Evolutionary conservation across 2,113 vertebrate genomes (phyloP).

Genomic region (Empidonax alnorum): DNA sequence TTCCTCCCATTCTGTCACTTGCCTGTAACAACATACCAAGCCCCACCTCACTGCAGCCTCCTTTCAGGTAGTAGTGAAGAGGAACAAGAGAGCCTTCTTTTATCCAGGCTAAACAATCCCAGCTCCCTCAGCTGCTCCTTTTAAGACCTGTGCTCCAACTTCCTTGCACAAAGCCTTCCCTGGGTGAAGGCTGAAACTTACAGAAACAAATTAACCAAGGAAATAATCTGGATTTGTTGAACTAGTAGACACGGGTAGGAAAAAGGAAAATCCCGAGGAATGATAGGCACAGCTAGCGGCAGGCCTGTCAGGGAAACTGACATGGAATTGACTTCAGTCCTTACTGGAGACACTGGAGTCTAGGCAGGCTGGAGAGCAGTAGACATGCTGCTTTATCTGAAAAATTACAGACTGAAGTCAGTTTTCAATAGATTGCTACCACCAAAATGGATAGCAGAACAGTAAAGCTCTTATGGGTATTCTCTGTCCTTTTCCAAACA

Average conservation of each 20-base stretch:
- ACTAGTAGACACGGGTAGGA: background rate
- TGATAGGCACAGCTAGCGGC: background rate
- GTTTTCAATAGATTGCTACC: background rate
- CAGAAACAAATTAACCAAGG: background rate
- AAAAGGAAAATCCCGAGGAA: background rate
- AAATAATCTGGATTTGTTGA: background rate
- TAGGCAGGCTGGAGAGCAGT: background rate
- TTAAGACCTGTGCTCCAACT: background rate
- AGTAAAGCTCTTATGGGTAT: background rate
- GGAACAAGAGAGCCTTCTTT: rapidly evolving
- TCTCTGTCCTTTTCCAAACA: background rate
- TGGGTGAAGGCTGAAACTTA: background rate
- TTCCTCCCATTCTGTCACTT: background rate
- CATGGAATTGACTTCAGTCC: background rate
- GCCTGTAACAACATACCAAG: background rate
- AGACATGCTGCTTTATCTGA: background rate
- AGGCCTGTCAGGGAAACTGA: background rate
- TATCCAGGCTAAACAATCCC: background rate
- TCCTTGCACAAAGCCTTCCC: background rate
- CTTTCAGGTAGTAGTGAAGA: background rate
- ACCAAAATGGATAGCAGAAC: background rate
- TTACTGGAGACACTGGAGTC: background rate
- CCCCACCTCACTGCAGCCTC: background rate
- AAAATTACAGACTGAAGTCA: background rate
- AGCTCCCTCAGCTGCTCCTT: background rate